These are phyloP conservation scores for Ophraella communa DNA, from an alignment of 2,888 invertebrate genomes.

Conservation along the genomic window DNA sequence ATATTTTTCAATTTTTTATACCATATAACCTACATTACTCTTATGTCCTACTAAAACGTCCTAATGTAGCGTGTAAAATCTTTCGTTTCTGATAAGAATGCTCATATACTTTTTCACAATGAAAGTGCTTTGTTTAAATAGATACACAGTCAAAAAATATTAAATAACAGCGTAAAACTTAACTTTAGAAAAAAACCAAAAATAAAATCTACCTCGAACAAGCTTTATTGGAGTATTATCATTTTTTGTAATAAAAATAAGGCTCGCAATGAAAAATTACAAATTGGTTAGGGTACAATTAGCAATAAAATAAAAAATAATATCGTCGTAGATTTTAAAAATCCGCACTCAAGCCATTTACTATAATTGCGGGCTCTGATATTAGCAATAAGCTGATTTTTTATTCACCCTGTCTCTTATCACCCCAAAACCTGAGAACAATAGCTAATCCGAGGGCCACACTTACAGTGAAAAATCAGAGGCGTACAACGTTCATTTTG, in stretches of 20 bases:
- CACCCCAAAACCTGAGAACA: slow-evolving; percentile 58
- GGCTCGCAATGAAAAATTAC: slow-evolving; percentile 31
- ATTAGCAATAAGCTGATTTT: slow-evolving; percentile 63
- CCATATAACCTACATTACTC: too few relatives aligned
- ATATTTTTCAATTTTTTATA: too few relatives aligned
- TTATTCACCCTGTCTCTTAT: slow-evolving; percentile 61
- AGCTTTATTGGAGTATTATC: slow-evolving; percentile 12
- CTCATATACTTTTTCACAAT: too few relatives aligned
- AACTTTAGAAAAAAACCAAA: neutral
- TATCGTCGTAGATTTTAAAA: slow-evolving; percentile 51
- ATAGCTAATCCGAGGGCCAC: slow-evolving; percentile 57
- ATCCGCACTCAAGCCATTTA: slow-evolving; percentile 53
- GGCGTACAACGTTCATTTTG: slow-evolving; percentile 4
- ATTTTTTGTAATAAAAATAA: slow-evolving; percentile 9
- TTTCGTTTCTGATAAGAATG: too few relatives aligned
- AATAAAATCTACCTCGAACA: neutral
- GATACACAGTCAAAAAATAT: too few relatives aligned
- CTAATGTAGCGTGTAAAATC: too few relatives aligned
- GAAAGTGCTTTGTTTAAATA: too few relatives aligned
- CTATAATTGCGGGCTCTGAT: slow-evolving; percentile 60
- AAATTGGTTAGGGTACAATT: slow-evolving; percentile 49
- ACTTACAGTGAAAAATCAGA: slow-evolving; percentile 36
- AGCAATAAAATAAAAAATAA: slow-evolving; percentile 58
- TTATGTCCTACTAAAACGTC: too few relatives aligned
- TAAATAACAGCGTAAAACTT: neutral